Evolutionary conservation across 1,140 invertebrate species (phyloP).

Genomic region (Drosophila navojoa): DNA sequence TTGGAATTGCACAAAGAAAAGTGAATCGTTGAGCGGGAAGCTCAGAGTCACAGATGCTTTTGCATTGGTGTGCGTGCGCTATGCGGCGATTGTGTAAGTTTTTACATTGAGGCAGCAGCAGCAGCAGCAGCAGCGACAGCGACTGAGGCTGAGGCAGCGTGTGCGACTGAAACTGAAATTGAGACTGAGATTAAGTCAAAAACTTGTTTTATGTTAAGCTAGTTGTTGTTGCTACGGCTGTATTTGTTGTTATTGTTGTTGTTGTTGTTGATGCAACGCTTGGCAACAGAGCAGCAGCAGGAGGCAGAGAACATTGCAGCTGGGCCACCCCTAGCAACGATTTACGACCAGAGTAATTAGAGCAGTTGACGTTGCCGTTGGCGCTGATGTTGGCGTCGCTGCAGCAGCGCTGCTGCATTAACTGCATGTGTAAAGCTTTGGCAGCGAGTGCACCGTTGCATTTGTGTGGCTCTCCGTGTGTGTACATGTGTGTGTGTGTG

Average conservation of each 20-base stretch:
- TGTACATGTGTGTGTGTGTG: slow-evolving; percentile 46
- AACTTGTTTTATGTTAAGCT: slow-evolving; percentile 63
- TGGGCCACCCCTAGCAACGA: slow-evolving; percentile 48
- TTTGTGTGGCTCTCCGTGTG: slow-evolving; percentile 27
- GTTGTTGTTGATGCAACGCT: slow-evolving; percentile 48
- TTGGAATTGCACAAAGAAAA: slow-evolving; percentile 80
- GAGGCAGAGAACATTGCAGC: neutral
- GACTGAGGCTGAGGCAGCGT: slow-evolving; percentile 28
- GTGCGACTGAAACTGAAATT: slow-evolving; percentile 33
- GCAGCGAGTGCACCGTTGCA: slow-evolving; percentile 59
- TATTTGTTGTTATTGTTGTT: slow-evolving; percentile 4
- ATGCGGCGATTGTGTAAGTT: slow-evolving; percentile 70
- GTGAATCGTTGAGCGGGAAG: slow-evolving; percentile 67
- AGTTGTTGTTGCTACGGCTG: slow-evolving; percentile 1
- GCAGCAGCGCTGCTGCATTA: slow-evolving; percentile 41
- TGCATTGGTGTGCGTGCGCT: slow-evolving; percentile 36
- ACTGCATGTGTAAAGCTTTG: slow-evolving; percentile 49
- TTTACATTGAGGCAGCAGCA: slow-evolving; percentile 45
- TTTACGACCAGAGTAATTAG: slow-evolving; percentile 63
- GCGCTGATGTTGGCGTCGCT: slow-evolving; percentile 25
- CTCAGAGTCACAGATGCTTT: slow-evolving; percentile 22
- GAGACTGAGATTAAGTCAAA: slow-evolving; percentile 54
- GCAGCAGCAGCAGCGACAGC: slow-evolving; percentile 9
- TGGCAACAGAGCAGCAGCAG: slow-evolving; percentile 24
- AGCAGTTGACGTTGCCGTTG: slow-evolving; percentile 53